phyloP scores from a whole-genome alignment of 2,888 invertebrate species.

The Melanchra persicariae region DNA sequence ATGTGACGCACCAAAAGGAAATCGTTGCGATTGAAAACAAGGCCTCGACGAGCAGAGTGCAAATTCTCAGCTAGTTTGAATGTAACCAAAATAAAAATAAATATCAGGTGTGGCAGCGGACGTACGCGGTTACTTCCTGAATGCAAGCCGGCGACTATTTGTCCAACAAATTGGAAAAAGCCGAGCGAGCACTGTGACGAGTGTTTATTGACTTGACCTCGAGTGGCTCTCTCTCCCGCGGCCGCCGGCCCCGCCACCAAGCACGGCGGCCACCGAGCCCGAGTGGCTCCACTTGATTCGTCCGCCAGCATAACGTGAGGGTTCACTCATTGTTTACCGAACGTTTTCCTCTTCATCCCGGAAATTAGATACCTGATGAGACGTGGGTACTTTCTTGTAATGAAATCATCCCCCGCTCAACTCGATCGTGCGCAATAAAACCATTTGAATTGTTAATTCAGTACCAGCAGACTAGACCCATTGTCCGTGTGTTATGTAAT shows the following conservation, averaged over 20 bases:
- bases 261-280: slow-evolving; percentile 28
- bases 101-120: slow-evolving; percentile 18
- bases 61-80: slow-evolving; percentile 4
- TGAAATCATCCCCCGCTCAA: slow-evolving; percentile 44
- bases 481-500: slow-evolving; percentile 37
- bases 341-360: slow-evolving; percentile 42
- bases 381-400: slow-evolving; percentile 47
- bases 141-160: slow-evolving; percentile 51
- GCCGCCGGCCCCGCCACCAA: background rate
- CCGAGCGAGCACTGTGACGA: slow-evolving; percentile 42
- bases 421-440: slow-evolving; percentile 48
- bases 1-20: background rate
- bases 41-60: background rate
- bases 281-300: slow-evolving; percentile 46
- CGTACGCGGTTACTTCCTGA: slow-evolving; percentile 21
- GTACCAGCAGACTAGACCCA: slow-evolving; percentile 16
- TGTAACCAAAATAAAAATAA: slow-evolving; percentile 37
- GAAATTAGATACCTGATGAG: slow-evolving; percentile 53
- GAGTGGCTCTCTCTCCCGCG: slow-evolving; percentile 47
- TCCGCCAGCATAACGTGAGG: slow-evolving; percentile 27
- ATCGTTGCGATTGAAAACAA: background rate
- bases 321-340: slow-evolving; percentile 54
- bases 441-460: slow-evolving; percentile 53
- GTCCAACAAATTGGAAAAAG: slow-evolving; percentile 59
- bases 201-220: slow-evolving; percentile 69